Conservation (phyloP, 2,888 invertebrate genomes). For the Heptascelio sp. region DNA sequence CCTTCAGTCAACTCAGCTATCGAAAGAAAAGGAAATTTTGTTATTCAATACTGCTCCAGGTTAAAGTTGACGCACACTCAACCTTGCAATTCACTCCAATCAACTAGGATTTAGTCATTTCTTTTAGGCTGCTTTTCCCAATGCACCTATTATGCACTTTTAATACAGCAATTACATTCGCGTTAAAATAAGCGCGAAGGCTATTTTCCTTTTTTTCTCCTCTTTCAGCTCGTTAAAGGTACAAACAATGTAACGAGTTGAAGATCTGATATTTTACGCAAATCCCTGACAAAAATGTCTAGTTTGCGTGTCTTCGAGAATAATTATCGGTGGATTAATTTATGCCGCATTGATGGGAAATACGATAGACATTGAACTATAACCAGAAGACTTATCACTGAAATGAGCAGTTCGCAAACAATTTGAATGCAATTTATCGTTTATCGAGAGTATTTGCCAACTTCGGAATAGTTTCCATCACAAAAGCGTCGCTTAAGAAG, state of each 20-base stretch:
- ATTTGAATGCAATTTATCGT: slow-evolving; percentile 61
- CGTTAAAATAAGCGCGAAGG: too few relatives aligned
- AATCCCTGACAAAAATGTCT: slow-evolving; percentile 2
- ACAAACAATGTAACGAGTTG: not conserved
- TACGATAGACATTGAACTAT: slow-evolving; percentile 48
- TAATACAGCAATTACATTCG: too few relatives aligned
- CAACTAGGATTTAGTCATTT: too few relatives aligned
- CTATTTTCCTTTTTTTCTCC: too few relatives aligned
- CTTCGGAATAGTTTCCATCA: slow-evolving; percentile 61
- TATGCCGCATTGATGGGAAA: slow-evolving; percentile 33
- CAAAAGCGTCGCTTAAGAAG: slow-evolving; percentile 52
- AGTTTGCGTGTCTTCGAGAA: not conserved
- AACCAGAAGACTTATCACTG: slow-evolving; percentile 51
- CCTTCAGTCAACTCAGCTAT: too few relatives aligned
- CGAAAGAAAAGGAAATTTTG: too few relatives aligned
- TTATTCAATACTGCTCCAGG: too few relatives aligned
- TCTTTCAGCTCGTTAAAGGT: too few relatives aligned
- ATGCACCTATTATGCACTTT: too few relatives aligned
- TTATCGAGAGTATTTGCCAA: slow-evolving; percentile 66
- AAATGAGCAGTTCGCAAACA: slow-evolving; percentile 62
- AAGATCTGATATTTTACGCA: slow-evolving; percentile 20
- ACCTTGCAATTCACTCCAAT: too few relatives aligned
- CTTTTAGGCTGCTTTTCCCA: too few relatives aligned
- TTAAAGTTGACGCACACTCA: too few relatives aligned
- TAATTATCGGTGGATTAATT: slow-evolving; percentile 42